phyloP scores from a whole-genome alignment of 2,113 vertebrate genomes.

The Xiphophorus hellerii region DNA sequence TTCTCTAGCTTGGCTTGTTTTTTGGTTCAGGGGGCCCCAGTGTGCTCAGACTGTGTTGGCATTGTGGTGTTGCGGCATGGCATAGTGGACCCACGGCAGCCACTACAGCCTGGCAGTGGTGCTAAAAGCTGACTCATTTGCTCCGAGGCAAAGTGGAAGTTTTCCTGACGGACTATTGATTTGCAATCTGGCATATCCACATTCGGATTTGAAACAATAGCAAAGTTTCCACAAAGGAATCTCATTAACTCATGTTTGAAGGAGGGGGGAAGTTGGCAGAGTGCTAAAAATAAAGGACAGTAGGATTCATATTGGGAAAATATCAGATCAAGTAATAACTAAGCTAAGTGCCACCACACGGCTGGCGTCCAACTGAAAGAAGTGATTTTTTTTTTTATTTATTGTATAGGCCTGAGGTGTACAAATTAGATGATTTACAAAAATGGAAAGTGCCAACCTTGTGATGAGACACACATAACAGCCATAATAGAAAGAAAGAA shows the following conservation, averaged over 20 bases:
- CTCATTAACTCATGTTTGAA: conserved; percentile 9
- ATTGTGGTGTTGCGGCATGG: conserved; percentile 74
- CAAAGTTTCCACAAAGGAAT: conserved; percentile 32
- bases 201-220: conserved; percentile 62
- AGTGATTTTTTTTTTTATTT: not conserved
- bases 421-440: not conserved
- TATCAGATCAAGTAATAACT: conserved; percentile 13
- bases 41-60: conserved; percentile 68
- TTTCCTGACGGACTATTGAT: conserved; percentile 63
- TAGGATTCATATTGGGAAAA: not conserved
- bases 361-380: not conserved
- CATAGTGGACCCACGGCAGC: conserved; percentile 63
- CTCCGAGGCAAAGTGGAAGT: conserved; percentile 64
- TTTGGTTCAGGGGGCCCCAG: conserved; percentile 56
- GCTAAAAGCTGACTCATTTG: conserved; percentile 72
- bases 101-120: conserved; percentile 69
- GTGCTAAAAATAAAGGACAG: not conserved
- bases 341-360: not conserved
- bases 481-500: not conserved
- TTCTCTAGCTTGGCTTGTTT: conserved; percentile 63
- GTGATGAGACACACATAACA: not conserved
- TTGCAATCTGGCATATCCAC: conserved; percentile 54
- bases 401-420: not conserved
- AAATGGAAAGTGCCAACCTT: not conserved
- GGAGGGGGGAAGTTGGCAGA: not conserved